Base-by-base conservation (phyloP, 2,797 vertebrate genomes). In the Naso thynnoides region DNA sequence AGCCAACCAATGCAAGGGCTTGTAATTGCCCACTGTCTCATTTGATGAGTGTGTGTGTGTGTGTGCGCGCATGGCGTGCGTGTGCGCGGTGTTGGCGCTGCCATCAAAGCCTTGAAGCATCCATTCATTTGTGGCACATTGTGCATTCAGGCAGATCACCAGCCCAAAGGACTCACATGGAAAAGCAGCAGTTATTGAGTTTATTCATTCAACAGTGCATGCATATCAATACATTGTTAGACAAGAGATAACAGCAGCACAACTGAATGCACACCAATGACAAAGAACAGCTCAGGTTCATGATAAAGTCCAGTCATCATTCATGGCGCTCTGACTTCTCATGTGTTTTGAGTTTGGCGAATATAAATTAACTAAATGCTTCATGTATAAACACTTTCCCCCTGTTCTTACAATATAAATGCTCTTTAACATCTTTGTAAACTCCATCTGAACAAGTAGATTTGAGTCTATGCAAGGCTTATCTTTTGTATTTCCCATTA, bases 91-190 rank as follows among this genome's bases (percentile, higher is more conserved):
- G 48, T 67, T 86, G 82, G 77, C 77, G 41, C 47, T 15, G 64
- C 78, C 59, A 69, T 86, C 63, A 84, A 90, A 86, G 80, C 77
- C 78, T 76, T 24, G 27, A 50, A 65, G 70, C 73, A 44, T 70
- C 63, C 56, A 59, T 88, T 89, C 62, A 81, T 86, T 84, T 86
- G 79, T 64, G 69, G 67, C 55, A 71, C 53, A 87, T 84, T 88
- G 83, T 78, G 74, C 81, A 86, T 55, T 79, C 67, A 70, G 62
- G 78, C 88, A 76, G 38, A 81, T 89, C 87, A 86, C 85, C 68
- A 70, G n/a, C 79, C 70, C 70, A 73, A 31, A 78, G 74, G 83
- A 84, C 49, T 72, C 23, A 23, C 77, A 68, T 61, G 50, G 55
- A 70, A 83, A 81, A 83, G 64, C 54, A 78, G 27, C 53, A 57